Percentiles rank a stretch among this genome's conserved stretches.
Conservation (phyloP, 2,113 vertebrate genomes). For the Chaenogobius annularis region DNA sequence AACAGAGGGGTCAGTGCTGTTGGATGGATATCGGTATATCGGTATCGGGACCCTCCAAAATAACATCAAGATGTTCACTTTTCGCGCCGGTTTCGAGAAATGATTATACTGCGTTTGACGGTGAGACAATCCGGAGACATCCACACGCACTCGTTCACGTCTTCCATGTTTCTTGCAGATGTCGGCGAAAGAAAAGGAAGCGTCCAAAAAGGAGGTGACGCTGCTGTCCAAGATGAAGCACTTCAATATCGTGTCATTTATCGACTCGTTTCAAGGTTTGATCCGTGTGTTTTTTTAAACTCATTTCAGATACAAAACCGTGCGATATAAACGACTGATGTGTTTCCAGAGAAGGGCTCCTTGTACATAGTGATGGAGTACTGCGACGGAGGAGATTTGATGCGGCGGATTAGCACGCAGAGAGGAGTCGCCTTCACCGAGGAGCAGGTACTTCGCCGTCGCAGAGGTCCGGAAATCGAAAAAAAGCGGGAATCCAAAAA, state of each 20-base stretch:
- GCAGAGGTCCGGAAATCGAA: too few relatives aligned
- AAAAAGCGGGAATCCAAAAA: background rate
- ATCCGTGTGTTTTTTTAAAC: background rate
- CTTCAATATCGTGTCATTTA: slow-evolving; percentile 88
- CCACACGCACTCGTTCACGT: background rate
- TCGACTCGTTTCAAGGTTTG: slow-evolving; percentile 83
- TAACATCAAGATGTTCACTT: too few relatives aligned
- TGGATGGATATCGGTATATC: too few relatives aligned
- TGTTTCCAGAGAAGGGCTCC: slow-evolving; percentile 76
- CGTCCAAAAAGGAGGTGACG: slow-evolving; percentile 83
- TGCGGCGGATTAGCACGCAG: slow-evolving; percentile 85
- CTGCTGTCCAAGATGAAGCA: slow-evolving; percentile 91
- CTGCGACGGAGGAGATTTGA: slow-evolving; percentile 92
- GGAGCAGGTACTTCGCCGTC: slow-evolving; percentile 78
- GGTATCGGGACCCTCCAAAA: too few relatives aligned
- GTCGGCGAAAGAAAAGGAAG: slow-evolving; percentile 82
- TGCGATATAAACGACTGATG: slow-evolving; percentile 4
- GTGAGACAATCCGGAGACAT: too few relatives aligned
- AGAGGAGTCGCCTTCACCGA: slow-evolving; percentile 84
- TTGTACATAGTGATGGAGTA: slow-evolving; percentile 93
- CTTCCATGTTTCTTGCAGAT: slow-evolving; percentile 71
- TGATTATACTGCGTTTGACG: too few relatives aligned
- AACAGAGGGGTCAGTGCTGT: too few relatives aligned
- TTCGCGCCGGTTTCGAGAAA: too few relatives aligned
- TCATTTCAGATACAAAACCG: background rate